A percentile compares a stretch with the other conserved stretches of the same genome.
Evolutionary conservation across 2,113 vertebrate species (phyloP).

Genomic region (Heterocephalus glaber): DNA sequence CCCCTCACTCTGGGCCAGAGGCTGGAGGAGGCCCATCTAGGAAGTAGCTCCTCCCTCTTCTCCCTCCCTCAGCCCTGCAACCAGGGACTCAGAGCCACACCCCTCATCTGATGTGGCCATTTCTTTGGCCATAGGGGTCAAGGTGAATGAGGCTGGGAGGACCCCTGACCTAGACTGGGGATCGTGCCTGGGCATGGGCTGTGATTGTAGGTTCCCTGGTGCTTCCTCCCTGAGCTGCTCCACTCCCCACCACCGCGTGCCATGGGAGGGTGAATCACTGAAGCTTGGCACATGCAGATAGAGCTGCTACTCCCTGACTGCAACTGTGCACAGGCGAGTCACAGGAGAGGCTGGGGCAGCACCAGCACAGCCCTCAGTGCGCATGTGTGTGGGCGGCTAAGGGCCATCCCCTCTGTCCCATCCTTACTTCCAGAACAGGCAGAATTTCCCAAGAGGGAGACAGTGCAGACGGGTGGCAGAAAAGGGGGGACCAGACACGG

Average conservation of each 20-base stretch:
- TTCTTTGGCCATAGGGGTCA: neutral
- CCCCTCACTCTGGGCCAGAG: neutral
- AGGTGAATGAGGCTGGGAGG: neutral
- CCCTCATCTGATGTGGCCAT: neutral
- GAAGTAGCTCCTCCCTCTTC: neutral
- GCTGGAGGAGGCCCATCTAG: neutral
- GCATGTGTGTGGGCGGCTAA: constrained; percentile 6
- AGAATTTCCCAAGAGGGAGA: neutral
- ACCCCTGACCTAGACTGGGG: neutral
- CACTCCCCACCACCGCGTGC: neutral
- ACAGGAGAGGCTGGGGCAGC: neutral
- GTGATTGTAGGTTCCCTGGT: neutral
- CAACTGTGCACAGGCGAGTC: neutral
- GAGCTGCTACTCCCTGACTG: neutral
- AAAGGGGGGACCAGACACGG: neutral
- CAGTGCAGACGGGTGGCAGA: neutral
- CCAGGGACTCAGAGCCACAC: neutral
- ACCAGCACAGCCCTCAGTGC: constrained; percentile 71
- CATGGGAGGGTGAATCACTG: neutral
- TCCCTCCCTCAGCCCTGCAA: neutral
- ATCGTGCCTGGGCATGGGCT: neutral
- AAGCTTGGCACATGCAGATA: neutral
- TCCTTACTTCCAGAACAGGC: neutral
- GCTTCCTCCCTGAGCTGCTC: neutral
- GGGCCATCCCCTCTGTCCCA: constrained; percentile 22